These are phyloP conservation scores for Macrotrachela quadricornifera DNA, from an alignment of 1,140 invertebrate genomes.

Conservation along the genomic window DNA sequence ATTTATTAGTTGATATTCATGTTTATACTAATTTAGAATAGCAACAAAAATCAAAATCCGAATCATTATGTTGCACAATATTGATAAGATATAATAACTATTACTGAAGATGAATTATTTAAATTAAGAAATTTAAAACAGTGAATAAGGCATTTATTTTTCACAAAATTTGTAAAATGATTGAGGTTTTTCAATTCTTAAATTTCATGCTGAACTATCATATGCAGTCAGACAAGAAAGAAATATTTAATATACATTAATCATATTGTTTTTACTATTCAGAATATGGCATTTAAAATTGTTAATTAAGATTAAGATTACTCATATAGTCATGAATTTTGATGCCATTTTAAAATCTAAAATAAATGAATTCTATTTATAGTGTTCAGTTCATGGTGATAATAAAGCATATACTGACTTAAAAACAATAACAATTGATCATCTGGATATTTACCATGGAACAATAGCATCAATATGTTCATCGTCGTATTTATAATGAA, in stretches of 20 bases:
- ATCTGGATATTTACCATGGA: too few species aligned
- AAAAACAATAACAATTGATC: too few species aligned
- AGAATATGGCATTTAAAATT: slow-evolving; percentile 95
- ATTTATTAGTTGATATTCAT: slow-evolving; percentile 86
- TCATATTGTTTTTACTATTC: slow-evolving; percentile 1
- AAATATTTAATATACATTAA: not conserved
- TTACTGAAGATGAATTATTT: slow-evolving; percentile 77
- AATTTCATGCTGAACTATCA: slow-evolving; percentile 85
- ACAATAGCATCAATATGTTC: too few species aligned
- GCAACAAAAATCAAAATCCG: slow-evolving; percentile 58
- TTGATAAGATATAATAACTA: slow-evolving; percentile 88
- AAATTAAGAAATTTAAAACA: slow-evolving; percentile 50
- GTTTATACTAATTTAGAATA: slow-evolving; percentile 39
- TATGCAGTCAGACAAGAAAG: too few species aligned
- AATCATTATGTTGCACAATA: too few species aligned
- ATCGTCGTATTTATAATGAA: too few species aligned
- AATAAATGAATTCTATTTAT: too few species aligned
- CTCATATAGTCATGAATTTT: slow-evolving; percentile 86
- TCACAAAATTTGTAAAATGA: slow-evolving; percentile 72
- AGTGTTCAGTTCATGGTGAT: too few species aligned
- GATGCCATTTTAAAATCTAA: slow-evolving; percentile 96
- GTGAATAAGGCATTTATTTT: slow-evolving; percentile 19
- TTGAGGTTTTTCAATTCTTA: slow-evolving; percentile 73
- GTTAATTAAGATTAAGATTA: slow-evolving; percentile 98
- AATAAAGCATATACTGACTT: too few species aligned